These are phyloP conservation scores for Aptenodytes patagonicus DNA, from an alignment of 2,113 vertebrate species.

Conservation along the genomic window DNA sequence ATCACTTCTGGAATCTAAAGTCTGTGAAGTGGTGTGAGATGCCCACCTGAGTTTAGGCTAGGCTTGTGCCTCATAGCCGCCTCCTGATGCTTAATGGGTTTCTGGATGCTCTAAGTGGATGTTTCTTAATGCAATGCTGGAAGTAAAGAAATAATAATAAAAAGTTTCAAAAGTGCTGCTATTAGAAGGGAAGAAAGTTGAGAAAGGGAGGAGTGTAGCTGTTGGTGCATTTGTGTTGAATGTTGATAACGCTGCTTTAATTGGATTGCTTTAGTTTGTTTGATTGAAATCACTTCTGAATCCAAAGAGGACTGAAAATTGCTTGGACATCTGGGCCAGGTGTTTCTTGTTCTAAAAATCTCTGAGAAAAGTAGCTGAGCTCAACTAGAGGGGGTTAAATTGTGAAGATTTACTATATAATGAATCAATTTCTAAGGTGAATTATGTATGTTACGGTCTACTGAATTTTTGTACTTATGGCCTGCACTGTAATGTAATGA, in stretches of 20 bases:
- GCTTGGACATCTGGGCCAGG: neutral
- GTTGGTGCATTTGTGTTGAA: neutral
- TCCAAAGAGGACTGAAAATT: neutral
- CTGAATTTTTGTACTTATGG: neutral
- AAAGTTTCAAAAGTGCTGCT: neutral
- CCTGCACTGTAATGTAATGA: neutral
- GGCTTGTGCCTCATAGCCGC: fast-evolving
- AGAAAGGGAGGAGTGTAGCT: neutral
- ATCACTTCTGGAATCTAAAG: neutral
- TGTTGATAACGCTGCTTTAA: neutral
- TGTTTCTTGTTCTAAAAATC: neutral
- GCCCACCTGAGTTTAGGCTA: neutral
- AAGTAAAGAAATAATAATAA: neutral
- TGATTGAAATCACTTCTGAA: neutral
- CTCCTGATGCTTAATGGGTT: neutral
- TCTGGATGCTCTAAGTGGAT: neutral
- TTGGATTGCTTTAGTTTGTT: neutral
- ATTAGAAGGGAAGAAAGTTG: neutral
- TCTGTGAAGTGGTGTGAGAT: neutral
- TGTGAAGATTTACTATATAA: neutral
- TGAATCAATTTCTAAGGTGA: neutral
- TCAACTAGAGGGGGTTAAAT: neutral
- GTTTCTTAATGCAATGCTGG: neutral
- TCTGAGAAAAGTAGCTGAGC: neutral
- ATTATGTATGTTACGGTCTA: neutral